Percentiles rank a stretch among this genome's conserved stretches.
These are phyloP conservation scores for Ibycter americanus DNA, from an alignment of 2,797 vertebrate genomes.

Conservation along the genomic window DNA sequence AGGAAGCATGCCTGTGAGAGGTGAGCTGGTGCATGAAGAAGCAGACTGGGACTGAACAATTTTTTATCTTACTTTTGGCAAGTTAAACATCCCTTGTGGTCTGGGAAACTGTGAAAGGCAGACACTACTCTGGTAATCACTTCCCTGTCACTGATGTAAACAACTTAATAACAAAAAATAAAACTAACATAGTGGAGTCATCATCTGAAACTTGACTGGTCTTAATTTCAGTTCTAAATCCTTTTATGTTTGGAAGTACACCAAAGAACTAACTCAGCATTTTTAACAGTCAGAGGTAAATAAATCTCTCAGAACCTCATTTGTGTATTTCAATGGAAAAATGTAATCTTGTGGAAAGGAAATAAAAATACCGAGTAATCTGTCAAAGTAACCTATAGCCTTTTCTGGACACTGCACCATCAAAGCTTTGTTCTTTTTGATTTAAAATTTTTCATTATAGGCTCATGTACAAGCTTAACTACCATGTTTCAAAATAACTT, in stretches of 20 bases:
- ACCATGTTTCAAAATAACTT: neutral
- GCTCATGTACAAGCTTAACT: neutral
- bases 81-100: neutral
- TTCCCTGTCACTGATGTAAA: neutral
- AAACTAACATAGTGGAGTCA: neutral
- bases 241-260: neutral
- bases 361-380: neutral
- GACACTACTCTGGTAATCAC: neutral
- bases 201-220: neutral
- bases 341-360: neutral
- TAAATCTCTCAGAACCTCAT: neutral
- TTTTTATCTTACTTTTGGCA: neutral
- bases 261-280: neutral
- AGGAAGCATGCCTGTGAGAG: neutral
- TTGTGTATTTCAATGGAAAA: neutral
- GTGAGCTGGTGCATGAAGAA: fast-evolving
- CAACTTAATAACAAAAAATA: neutral
- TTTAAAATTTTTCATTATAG: neutral
- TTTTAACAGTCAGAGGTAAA: neutral
- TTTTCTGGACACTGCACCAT: neutral
- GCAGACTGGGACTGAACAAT: neutral
- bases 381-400: neutral
- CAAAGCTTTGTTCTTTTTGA: neutral
- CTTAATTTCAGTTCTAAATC: neutral
- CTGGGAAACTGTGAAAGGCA: neutral